These are phyloP conservation scores for Iselma pallidipennis DNA, from an alignment of 2,888 invertebrate genomes.

Conservation along the genomic window DNA sequence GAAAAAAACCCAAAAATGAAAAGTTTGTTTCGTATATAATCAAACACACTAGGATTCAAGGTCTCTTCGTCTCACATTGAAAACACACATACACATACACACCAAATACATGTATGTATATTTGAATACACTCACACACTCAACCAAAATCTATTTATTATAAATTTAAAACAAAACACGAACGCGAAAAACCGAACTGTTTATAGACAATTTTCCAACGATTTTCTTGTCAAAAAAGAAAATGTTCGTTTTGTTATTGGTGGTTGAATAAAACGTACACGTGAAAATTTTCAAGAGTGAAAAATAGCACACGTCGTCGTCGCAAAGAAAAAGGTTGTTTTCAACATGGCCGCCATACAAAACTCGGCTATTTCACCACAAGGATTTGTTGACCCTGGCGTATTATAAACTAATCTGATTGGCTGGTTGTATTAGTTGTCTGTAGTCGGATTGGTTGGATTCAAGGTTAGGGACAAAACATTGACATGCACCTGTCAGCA, in stretches of 20 bases:
- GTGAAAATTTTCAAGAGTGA: constrained; percentile 43
- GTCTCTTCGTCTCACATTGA: constrained; percentile 39
- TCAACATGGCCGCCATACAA: constrained; percentile 58
- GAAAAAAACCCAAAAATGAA: constrained; percentile 40
- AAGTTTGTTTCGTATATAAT: constrained; percentile 43
- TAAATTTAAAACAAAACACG: no score
- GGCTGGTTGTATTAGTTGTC: constrained; percentile 48
- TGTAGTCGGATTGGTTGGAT: constrained; percentile 52
- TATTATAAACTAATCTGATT: constrained; percentile 47
- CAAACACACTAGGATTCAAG: constrained; percentile 53
- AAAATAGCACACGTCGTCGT: constrained; percentile 55
- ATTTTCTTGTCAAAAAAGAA: no score
- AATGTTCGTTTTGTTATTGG: no score
- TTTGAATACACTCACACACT: no score
- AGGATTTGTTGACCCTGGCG: constrained; percentile 60
- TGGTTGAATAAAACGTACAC: no score
- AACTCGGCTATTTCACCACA: constrained; percentile 56
- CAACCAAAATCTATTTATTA: no score
- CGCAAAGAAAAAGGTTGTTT: constrained; percentile 54
- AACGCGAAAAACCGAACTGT: neutral
- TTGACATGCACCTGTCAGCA: constrained; percentile 57
- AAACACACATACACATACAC: constrained; percentile 31
- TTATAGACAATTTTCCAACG: no score
- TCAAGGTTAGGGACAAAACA: constrained; percentile 59
- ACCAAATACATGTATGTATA: constrained; percentile 12